phyloP scores from a whole-genome alignment of 2,113 vertebrate species.

The Chamaea fasciata region DNA sequence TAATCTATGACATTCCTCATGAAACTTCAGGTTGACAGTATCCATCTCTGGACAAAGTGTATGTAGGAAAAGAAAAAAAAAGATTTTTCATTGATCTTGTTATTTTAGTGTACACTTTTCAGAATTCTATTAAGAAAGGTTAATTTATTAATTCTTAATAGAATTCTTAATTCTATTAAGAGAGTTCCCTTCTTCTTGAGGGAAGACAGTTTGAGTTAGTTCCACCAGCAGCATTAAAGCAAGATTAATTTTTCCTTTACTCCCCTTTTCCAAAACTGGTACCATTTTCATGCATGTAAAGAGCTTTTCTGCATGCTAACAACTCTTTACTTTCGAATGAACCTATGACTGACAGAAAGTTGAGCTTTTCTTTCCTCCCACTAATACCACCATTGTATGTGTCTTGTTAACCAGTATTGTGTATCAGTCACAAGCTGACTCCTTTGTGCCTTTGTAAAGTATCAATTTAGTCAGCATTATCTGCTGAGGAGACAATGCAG shows the following conservation, averaged over 20 bases:
- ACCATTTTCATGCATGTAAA: slow-evolving; percentile 1
- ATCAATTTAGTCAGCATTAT: slow-evolving; percentile 59
- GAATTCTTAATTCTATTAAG: neutral
- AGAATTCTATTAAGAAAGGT: neutral
- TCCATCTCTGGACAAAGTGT: neutral
- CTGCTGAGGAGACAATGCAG: slow-evolving; percentile 22
- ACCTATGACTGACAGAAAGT: slow-evolving; percentile 49
- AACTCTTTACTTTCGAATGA: slow-evolving; percentile 47
- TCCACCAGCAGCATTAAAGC: neutral
- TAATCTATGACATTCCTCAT: neutral
- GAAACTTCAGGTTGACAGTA: neutral
- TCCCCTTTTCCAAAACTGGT: neutral
- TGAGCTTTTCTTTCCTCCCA: slow-evolving; percentile 61
- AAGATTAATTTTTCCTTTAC: neutral
- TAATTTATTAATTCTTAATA: neutral
- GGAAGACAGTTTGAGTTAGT: neutral
- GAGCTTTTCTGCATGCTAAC: slow-evolving; percentile 26
- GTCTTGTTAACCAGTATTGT: slow-evolving; percentile 51
- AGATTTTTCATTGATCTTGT: neutral
- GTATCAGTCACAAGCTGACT: slow-evolving; percentile 64
- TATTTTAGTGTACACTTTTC: neutral
- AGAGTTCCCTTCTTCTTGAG: neutral
- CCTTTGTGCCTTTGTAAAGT: slow-evolving; percentile 60
- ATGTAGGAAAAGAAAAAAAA: neutral
- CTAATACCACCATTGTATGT: slow-evolving; percentile 54